Conservation (phyloP, 2,888 invertebrate genomes). For the Poecilobothrus nobilitatus region DNA sequence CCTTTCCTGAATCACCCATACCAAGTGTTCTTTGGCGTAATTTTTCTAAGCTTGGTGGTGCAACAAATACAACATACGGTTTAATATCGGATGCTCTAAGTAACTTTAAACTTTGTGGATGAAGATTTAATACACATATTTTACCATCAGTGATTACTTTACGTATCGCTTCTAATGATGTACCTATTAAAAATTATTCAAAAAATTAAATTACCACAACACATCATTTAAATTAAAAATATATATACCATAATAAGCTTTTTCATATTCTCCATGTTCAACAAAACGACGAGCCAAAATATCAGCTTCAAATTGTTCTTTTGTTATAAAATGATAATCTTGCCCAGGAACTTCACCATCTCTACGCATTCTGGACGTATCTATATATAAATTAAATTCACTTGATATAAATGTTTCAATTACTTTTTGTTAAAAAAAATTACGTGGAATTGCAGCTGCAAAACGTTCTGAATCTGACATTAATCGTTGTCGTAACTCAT, state of each 20-base stretch:
- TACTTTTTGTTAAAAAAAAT: constrained; percentile 28
- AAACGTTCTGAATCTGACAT: constrained; percentile 95
- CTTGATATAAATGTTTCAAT: not conserved
- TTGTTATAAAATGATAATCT: constrained; percentile 95
- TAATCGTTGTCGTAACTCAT: constrained; percentile 85
- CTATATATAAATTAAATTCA: constrained; percentile 46
- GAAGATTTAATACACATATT: constrained; percentile 93
- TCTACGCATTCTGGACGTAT: constrained; percentile 86
- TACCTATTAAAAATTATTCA: constrained; percentile 53
- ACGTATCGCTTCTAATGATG: constrained; percentile 88
- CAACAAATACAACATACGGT: constrained; percentile 95
- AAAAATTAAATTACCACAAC: no score
- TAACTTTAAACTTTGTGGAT: constrained; percentile 91
- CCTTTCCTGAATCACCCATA: constrained; percentile 81
- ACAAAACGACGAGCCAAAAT: constrained; percentile 89
- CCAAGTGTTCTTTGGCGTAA: constrained; percentile 84
- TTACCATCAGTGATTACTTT: constrained; percentile 91
- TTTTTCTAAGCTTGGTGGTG: constrained; percentile 92
- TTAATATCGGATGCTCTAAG: constrained; percentile 88
- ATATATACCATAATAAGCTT: constrained; percentile 74
- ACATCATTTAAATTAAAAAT: no score
- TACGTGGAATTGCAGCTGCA: constrained; percentile 95
- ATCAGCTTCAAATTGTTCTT: constrained; percentile 90
- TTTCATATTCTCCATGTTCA: constrained; percentile 96
- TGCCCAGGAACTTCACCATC: constrained; percentile 92